phyloP scores from a whole-genome alignment of 2,113 vertebrate genomes.

The Corapipo altera region DNA sequence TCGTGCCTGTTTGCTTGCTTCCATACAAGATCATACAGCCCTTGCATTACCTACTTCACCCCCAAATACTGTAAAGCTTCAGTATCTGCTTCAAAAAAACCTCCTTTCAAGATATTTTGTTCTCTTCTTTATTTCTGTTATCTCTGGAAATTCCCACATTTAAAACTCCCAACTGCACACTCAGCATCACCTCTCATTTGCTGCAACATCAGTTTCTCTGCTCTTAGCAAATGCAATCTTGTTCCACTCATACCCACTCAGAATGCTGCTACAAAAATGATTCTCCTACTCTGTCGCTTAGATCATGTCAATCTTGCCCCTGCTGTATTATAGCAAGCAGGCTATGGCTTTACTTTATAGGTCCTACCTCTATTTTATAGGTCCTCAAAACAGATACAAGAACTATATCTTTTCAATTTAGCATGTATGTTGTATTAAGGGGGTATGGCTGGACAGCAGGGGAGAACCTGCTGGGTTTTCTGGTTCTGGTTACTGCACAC shows the following conservation, averaged over 20 bases:
- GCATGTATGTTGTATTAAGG: not conserved
- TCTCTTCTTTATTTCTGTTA: not conserved
- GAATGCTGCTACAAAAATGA: not conserved
- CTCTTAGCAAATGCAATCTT: conserved; percentile 18
- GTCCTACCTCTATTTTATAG: not conserved
- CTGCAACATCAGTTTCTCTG: conserved; percentile 9
- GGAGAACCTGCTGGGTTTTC: not conserved
- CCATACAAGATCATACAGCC: not conserved
- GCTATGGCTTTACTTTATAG: not conserved
- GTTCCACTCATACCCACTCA: not conserved
- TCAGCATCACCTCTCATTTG: conserved; percentile 8
- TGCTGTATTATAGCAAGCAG: not conserved
- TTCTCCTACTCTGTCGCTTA: not conserved
- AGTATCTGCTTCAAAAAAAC: not conserved
- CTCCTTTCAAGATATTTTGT: not conserved
- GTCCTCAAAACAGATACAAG: not conserved
- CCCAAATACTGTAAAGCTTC: not conserved
- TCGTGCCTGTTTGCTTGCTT: not conserved
- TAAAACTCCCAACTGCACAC: not conserved
- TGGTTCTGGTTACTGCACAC: not conserved
- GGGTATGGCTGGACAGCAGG: not conserved
- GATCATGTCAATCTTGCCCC: not conserved
- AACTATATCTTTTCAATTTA: not conserved
- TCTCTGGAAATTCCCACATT: not conserved
- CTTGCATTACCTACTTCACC: not conserved